phyloP scores from a whole-genome alignment of 2,797 vertebrate species.

The Scarus forsteni region DNA sequence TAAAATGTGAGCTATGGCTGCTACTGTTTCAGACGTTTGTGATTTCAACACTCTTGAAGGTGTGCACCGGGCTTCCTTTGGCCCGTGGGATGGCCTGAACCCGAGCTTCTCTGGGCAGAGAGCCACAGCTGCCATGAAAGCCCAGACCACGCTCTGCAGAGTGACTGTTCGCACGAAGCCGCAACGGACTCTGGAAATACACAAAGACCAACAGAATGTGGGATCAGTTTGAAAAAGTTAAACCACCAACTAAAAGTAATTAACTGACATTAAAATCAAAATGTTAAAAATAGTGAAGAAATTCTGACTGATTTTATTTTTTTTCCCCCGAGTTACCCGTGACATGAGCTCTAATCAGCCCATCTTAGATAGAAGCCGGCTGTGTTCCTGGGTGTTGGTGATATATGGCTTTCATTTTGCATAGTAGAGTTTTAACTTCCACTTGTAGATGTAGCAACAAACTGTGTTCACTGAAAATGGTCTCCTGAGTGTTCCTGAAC shows the following conservation, averaged over 20 bases:
- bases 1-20: conserved; percentile 5
- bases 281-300: not conserved
- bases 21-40: conserved; percentile 79
- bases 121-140: conserved; percentile 79
- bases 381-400: too few species aligned
- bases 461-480: too few species aligned
- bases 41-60: conserved; percentile 83
- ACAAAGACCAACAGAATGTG: not conserved
- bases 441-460: too few species aligned
- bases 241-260: not conserved
- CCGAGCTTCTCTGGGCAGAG: conserved; percentile 80
- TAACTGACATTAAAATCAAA: not conserved
- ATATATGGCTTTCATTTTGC: too few species aligned
- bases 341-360: too few species aligned
- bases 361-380: too few species aligned
- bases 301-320: too few species aligned
- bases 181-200: conserved; percentile 69
- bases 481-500: too few species aligned
- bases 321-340: too few species aligned
- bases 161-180: conserved; percentile 76
- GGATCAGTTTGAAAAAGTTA: not conserved
- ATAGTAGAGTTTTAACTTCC: too few species aligned
- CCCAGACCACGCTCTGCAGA: conserved; percentile 73
- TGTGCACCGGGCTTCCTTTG: conserved; percentile 82
- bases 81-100: conserved; percentile 76